These are phyloP conservation scores for Acleris sparsana DNA, from an alignment of 2,888 invertebrate species.

Conservation along the genomic window DNA sequence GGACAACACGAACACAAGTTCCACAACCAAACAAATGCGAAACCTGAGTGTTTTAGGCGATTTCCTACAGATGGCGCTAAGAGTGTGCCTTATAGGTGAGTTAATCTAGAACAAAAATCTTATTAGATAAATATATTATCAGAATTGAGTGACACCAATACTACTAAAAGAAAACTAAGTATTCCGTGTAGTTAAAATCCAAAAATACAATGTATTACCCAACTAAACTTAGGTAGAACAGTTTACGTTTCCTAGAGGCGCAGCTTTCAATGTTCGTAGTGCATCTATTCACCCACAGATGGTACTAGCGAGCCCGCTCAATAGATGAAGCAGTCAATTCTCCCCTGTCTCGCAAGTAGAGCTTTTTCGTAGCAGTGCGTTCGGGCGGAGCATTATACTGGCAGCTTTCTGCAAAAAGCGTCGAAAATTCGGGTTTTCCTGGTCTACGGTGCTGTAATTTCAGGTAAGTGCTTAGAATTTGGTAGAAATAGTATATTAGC, in stretches of 20 bases:
- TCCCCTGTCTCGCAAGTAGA: conserved; percentile 30
- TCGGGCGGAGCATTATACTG: conserved; percentile 31
- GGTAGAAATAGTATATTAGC: not conserved
- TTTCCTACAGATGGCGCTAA: conserved; percentile 29
- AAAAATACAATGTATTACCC: not conserved
- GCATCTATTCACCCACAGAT: conserved; percentile 58
- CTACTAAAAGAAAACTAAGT: not conserved
- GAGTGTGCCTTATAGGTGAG: not conserved
- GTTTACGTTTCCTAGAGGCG: not conserved
- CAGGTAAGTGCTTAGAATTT: conserved; percentile 21
- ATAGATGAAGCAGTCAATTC: conserved; percentile 51
- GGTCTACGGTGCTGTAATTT: not conserved
- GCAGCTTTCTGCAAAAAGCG: conserved; percentile 30
- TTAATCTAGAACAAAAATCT: not conserved
- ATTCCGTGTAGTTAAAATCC: not conserved
- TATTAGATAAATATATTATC: not conserved
- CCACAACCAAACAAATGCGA: not conserved
- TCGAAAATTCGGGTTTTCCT: conserved; percentile 12
- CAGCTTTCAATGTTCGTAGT: conserved; percentile 34
- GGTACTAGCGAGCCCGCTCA: conserved; percentile 47
- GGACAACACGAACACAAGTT: too few species aligned
- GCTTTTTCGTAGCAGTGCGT: conserved; percentile 30
- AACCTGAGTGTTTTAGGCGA: not conserved
- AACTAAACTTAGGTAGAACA: not conserved
- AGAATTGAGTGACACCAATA: not conserved